Evolutionary conservation across 2,888 invertebrate genomes (phyloP).

Genomic region (Rhynchonema sp.): DNA sequence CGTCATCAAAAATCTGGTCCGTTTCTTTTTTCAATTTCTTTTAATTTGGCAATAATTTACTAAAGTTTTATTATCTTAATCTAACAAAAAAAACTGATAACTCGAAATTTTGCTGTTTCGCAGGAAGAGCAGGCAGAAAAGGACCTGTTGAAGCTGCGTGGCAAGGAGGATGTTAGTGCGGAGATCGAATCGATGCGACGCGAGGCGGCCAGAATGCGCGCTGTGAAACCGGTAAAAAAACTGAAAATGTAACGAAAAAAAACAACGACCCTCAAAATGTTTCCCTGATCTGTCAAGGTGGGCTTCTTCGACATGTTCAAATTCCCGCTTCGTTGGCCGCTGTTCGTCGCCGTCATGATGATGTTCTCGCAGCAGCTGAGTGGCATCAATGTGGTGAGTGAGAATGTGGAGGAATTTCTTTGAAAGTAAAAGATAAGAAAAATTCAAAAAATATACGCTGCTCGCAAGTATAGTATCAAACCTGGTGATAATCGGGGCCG

Average conservation of each 20-base stretch:
- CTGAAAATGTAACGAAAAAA: no score
- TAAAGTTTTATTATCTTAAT: no score
- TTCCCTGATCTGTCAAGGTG: no score
- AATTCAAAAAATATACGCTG: no score
- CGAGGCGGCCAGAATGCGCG: constrained; percentile 39
- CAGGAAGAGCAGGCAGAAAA: constrained; percentile 16
- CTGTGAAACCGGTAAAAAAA: constrained; percentile 42
- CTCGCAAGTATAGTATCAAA: no score
- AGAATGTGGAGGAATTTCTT: no score
- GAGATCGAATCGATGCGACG: constrained; percentile 64
- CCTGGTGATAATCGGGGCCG: no score
- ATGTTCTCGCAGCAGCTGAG: constrained; percentile 75
- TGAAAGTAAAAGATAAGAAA: no score
- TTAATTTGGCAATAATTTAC: no score
- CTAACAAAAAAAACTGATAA: no score
- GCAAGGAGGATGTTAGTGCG: constrained; percentile 53
- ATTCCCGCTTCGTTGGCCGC: constrained; percentile 43
- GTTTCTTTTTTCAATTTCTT: neutral
- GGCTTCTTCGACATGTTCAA: constrained; percentile 13
- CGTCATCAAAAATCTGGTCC: neutral
- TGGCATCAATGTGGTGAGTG: constrained; percentile 50
- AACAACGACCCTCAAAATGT: no score
- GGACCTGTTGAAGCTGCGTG: constrained; percentile 51
- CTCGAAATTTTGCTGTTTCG: no score
- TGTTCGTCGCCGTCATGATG: constrained; percentile 55